Evolutionary conservation across 1,140 invertebrate genomes (phyloP), one percentile per base, ranked within the genome.

Genomic region (Venturia canescens): DNA sequence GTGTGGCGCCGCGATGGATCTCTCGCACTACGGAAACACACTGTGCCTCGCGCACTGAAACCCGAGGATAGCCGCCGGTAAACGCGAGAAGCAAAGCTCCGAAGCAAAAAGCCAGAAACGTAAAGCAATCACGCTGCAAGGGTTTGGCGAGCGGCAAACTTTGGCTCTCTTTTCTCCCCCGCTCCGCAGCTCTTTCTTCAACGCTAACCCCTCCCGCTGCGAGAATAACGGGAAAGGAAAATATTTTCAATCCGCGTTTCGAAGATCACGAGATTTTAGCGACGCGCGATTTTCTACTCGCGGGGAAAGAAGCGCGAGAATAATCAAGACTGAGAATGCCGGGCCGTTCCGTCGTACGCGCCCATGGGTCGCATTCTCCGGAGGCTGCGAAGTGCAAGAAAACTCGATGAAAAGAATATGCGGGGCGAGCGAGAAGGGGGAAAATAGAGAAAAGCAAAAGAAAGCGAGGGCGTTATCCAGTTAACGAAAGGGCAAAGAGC

Each of bases 81-180:
- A 63, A 63, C 16, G 60, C 23, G 21, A 53, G 15, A 53, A 63
- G 57, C 23, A 3, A 63, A 63, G 60, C 23, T 2, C 60, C 2
- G 27, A 13, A 63, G 60, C 2, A 27, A 63, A 63, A 63, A 13
- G 23, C 23, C 23, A 63, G 60, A 63, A 57, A 21, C 15, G 23
- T 60, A 60, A 60, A 60, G 57, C 57, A 60, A 60, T 60, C 57
- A 60, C 57, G 57, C 57, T n/a, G 6, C 13, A n/a, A 60, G 57
- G 3, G 57, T 60, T 3, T 60, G 18, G 23, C 15, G 27, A 5
- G 13, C 26, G 23, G 60, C 27, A 26, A 63, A 63, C 23, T 23
- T 63, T 63, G 5, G 27, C 23, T 26, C 21, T 9, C 60, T 27
- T 4, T 23, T 26, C n/a, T n/a, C n/a, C n/a, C n/a, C n/a, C n/a